Conservation (phyloP, 2,888 invertebrate species). For the Drosophila putrida region DNA sequence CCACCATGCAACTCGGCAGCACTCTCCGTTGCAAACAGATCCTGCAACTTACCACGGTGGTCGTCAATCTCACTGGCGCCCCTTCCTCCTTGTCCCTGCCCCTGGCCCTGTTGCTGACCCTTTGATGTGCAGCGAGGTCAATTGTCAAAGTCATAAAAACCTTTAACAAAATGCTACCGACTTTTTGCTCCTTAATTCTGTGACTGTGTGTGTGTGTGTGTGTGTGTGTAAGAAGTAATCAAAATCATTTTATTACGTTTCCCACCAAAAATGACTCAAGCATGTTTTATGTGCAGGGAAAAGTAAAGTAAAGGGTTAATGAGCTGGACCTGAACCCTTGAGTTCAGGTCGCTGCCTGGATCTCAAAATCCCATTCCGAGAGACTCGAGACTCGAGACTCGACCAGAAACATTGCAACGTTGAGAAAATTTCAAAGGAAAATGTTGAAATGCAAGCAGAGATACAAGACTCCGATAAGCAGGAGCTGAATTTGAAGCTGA, state of each 20-base stretch:
- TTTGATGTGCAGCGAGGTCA: conserved; percentile 57
- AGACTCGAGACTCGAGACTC: neutral
- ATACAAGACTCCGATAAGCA: conserved; percentile 34
- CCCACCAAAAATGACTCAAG: conserved; percentile 51
- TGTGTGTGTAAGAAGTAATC: conserved; percentile 54
- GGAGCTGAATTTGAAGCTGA: conserved; percentile 8
- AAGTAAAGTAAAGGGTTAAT: conserved; percentile 68
- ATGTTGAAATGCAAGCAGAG: conserved; percentile 49
- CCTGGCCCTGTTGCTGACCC: neutral
- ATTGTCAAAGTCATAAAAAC: conserved; percentile 73
- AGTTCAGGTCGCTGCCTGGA: conserved; percentile 51
- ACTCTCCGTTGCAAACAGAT: conserved; percentile 26
- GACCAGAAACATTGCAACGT: conserved; percentile 18
- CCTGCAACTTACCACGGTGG: conserved; percentile 50
- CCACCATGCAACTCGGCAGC: conserved; percentile 1
- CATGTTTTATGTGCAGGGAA: conserved; percentile 65
- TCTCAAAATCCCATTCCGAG: neutral
- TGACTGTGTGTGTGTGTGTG: neutral
- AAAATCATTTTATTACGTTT: conserved; percentile 71
- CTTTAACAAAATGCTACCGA: conserved; percentile 48
- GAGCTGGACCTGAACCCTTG: conserved; percentile 58
- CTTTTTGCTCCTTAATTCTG: conserved; percentile 45
- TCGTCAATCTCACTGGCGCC: conserved; percentile 5
- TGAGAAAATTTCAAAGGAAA: conserved; percentile 70
- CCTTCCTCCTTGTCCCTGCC: neutral